phyloP scores from a whole-genome alignment of 2,888 invertebrate species.

The Sericinus montela region DNA sequence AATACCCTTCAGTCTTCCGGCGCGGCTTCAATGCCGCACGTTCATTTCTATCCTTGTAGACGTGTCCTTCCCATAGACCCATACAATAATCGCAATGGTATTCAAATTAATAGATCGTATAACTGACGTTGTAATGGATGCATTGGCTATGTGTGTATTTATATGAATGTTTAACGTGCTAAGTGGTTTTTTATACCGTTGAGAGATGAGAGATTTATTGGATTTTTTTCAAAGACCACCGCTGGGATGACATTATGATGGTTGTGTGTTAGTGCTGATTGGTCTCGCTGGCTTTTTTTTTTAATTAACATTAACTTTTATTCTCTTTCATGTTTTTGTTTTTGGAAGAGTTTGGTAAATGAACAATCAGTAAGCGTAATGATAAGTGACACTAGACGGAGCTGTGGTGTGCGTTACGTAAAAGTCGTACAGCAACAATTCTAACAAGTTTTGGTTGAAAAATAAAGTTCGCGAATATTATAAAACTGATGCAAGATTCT shows the following conservation, averaged over 20 bases:
- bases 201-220: slow-evolving; percentile 35
- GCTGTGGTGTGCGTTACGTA: too few relatives aligned
- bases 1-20: slow-evolving; percentile 30
- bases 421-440: too few relatives aligned
- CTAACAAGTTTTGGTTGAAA: too few relatives aligned
- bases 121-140: slow-evolving; percentile 7
- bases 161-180: slow-evolving; percentile 36
- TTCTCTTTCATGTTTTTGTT: too few relatives aligned
- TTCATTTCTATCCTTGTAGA: slow-evolving; percentile 25
- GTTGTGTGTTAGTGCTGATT: slow-evolving; percentile 38
- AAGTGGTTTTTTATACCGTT: slow-evolving; percentile 43
- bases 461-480: too few relatives aligned
- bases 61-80: slow-evolving; percentile 14
- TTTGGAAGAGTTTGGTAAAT: too few relatives aligned
- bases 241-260: slow-evolving; percentile 35
- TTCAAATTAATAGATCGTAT: not conserved
- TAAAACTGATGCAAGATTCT: too few relatives aligned
- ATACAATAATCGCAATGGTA: slow-evolving; percentile 22
- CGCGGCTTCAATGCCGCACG: slow-evolving; percentile 23
- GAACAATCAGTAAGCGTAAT: too few relatives aligned
- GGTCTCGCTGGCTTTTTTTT: too few relatives aligned
- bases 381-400: too few relatives aligned
- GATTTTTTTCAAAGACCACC: slow-evolving; percentile 48
- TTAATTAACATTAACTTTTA: too few relatives aligned
- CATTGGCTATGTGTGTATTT: slow-evolving; percentile 20